phyloP scores from a whole-genome alignment of 2,797 vertebrate species.

The Psittacula echo region DNA sequence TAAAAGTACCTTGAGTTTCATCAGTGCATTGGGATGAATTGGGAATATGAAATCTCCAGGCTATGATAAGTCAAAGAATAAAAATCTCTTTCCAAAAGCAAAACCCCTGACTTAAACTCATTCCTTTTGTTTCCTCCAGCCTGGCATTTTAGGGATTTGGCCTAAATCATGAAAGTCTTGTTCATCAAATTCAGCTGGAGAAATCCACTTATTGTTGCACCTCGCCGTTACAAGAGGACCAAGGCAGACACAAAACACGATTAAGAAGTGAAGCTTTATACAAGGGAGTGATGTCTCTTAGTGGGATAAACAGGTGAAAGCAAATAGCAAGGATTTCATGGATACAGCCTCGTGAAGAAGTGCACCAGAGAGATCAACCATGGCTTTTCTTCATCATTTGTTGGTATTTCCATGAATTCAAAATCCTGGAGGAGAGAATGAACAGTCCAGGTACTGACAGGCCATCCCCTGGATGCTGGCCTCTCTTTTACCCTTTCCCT shows the following conservation, averaged over 20 bases:
- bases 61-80: background rate
- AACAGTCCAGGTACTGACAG: background rate
- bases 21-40: background rate
- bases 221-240: background rate
- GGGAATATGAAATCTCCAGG: background rate
- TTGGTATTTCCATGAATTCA: background rate
- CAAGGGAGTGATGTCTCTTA: background rate
- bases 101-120: background rate
- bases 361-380: accelerated
- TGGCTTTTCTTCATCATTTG: background rate
- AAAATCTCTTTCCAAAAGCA: background rate
- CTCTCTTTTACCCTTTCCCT: background rate
- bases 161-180: background rate
- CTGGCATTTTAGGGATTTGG: background rate
- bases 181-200: background rate
- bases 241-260: background rate
- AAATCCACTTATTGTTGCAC: background rate
- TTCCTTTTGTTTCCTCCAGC: background rate
- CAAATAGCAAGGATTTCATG: background rate
- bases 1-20: background rate
- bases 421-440: background rate
- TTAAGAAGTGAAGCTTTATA: background rate
- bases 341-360: background rate
- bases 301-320: background rate
- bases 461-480: background rate